Evolutionary conservation across 2,113 vertebrate species (phyloP), one percentile per base, ranked within the genome.

Genomic region (Eupsittula cactorum): DNA sequence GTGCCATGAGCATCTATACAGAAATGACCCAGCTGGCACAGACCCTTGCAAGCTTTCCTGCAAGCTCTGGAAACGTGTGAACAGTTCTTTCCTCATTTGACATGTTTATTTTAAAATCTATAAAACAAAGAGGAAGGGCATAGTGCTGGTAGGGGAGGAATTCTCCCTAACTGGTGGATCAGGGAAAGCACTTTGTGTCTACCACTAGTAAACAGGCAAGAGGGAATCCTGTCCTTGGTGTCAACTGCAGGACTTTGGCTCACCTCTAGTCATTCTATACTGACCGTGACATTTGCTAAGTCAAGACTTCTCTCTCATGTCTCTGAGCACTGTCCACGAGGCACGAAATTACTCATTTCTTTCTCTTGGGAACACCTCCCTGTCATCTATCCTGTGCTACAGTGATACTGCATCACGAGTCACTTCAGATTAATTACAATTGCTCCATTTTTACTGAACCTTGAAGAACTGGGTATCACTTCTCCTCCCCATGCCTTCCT

Each of bases 281-380:
- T 69, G 17, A 74, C 82, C 35, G 35, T 96, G 95, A 96, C 94
- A 95, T 96, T 94, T 95, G 95, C 86, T 87, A 96, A 82, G 90
- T 92, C 91, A 94, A 94, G 95, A 67, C 27, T 93, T 86, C 57
- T 93, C 73, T 92, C 90, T 68, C 55, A 11, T 83, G 83, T 44
- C 81, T 79, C 86, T 71, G 60, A 82, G 24, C 62, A 42, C 71
- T 60, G 88, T 91, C 62, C 94, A 95, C 1, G 2, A 80, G 85
- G 80, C 67, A 69, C 82, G 7, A 42, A 79, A 63, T 82, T 75
- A 44, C 79, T 79, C 84, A 71, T 19, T 79, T 77, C 55, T 81
- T 46, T 95, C 94, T 91, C 81, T 25, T 11, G 90, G 88, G 85
- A 88, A 73, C 75, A 90, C 70, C n/a, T 57, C 79, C 65, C 41